Evolutionary conservation across 2,113 vertebrate genomes (phyloP), one percentile per base, ranked within the genome.

Genomic region (Corythaeola cristata): DNA sequence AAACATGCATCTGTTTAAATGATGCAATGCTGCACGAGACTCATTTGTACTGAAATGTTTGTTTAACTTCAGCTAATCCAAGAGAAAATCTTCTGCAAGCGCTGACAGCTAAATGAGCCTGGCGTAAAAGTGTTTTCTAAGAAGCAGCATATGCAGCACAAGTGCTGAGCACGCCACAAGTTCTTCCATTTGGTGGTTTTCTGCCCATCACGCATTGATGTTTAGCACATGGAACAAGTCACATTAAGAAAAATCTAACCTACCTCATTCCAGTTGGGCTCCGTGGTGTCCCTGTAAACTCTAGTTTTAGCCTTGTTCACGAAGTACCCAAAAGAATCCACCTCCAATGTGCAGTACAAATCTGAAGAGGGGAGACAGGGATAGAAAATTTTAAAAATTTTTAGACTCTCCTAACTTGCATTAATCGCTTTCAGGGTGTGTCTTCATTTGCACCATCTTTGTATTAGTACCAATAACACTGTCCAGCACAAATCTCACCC

Each of bases 281-380:
- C 99, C 0, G 98, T 98, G 0, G 99, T 99, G 96, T 99, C 99
- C 94, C 99, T 98, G 97, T 99, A 99, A 75, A 99, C 99, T 2
- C 99, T 98, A 0, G 99, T 99, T 97, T 99, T 99, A 45, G 99
- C 99, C 97, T 99, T 99, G 97, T 99, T 99, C 97, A 99, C 99
- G 39, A 99, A 99, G 97, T 99, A 99, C 21, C 99, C 99, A 12
- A 99, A 99, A 56, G 99, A 99, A 94, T 99, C 99, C 96, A 99
- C 99, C 96, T 99, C 99, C 82, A 99, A 97, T 0, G 99, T 99
- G 96, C 99, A 99, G 97, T 99, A 99, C 58, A 99, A 97, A 96
- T 99, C 99, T 99, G 97, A 9, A 15, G 55, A 85, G 37, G 16
- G 9, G 32, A 97, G 33, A 91, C 24, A 86, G 24, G 26, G 30